Evolutionary conservation across 2,888 invertebrate genomes (phyloP).

Genomic region (Listrodromus nycthemerus): DNA sequence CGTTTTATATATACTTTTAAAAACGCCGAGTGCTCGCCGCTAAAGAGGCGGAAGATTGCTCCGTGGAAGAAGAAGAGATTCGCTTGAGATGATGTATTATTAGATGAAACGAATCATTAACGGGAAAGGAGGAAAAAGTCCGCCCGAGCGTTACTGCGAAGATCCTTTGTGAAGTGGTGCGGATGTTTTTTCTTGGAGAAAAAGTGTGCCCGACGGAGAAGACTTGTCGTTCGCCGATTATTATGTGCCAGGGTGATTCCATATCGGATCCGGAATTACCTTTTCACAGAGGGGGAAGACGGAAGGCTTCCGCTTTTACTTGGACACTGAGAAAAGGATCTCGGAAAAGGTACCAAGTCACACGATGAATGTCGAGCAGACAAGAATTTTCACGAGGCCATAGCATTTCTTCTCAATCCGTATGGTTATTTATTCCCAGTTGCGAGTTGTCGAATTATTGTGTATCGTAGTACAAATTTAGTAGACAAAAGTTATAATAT

Average conservation of each 20-base stretch:
- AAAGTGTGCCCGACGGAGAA: not conserved
- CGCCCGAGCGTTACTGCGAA: not conserved
- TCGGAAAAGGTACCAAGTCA: too few relatives aligned
- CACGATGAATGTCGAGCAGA: too few relatives aligned
- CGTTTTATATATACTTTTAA: conserved; percentile 29
- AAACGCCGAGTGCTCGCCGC: conserved; percentile 24
- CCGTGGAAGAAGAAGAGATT: conserved; percentile 38
- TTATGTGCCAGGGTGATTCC: not conserved
- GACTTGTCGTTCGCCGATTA: not conserved
- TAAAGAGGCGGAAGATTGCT: conserved; percentile 56
- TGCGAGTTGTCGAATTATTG: too few relatives aligned
- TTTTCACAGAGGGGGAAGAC: not conserved
- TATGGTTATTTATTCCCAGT: too few relatives aligned
- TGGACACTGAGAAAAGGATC: too few relatives aligned
- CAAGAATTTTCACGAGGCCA: too few relatives aligned
- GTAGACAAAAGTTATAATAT: too few relatives aligned
- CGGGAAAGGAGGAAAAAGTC: not conserved
- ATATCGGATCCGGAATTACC: not conserved
- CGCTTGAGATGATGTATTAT: conserved; percentile 35
- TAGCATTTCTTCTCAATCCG: too few relatives aligned
- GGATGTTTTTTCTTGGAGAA: not conserved
- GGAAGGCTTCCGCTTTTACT: not conserved
- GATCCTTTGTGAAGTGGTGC: conserved; percentile 7
- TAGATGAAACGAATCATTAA: not conserved
- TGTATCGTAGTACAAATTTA: too few relatives aligned